Percentiles rank a stretch among this genome's conserved stretches.
Evolutionary conservation across 2,888 invertebrate genomes (phyloP).

Genomic region (Auanema freiburgensis): DNA sequence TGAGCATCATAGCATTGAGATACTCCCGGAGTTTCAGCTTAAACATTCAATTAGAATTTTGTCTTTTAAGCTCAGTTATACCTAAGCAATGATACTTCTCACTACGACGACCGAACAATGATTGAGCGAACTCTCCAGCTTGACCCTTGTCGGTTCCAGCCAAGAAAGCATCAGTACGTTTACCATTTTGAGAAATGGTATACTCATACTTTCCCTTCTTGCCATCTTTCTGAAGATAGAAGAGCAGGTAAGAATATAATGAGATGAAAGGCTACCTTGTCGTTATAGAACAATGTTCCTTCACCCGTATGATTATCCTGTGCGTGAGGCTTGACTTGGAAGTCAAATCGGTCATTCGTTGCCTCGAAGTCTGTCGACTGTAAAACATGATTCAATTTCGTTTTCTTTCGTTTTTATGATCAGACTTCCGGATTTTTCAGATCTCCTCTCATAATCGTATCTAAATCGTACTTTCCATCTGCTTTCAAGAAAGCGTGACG

Average conservation of each 20-base stretch:
- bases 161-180: constrained; percentile 58
- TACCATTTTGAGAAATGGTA: constrained; percentile 58
- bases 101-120: constrained; percentile 57
- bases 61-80: constrained; percentile 8
- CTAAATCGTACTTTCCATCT: constrained; percentile 62
- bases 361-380: constrained; percentile 58
- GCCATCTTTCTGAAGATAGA: constrained; percentile 46
- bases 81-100: constrained; percentile 62
- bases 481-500: constrained; percentile 60
- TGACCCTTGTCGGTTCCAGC: constrained; percentile 48
- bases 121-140: constrained; percentile 49
- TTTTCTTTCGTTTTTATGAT: background rate
- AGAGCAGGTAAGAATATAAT: background rate
- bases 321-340: constrained; percentile 53
- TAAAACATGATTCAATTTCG: constrained; percentile 9
- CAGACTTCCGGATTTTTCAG: constrained; percentile 44
- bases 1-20: constrained; percentile 64
- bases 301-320: constrained; percentile 56
- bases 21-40: constrained; percentile 61
- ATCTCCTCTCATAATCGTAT: constrained; percentile 56
- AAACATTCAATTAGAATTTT: constrained; percentile 12
- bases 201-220: constrained; percentile 59
- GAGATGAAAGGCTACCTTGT: constrained; percentile 40
- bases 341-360: constrained; percentile 58
- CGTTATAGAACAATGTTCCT: constrained; percentile 52